Base-by-base conservation (phyloP, 2,888 invertebrate genomes). In the Lycophotia porphyrea region DNA sequence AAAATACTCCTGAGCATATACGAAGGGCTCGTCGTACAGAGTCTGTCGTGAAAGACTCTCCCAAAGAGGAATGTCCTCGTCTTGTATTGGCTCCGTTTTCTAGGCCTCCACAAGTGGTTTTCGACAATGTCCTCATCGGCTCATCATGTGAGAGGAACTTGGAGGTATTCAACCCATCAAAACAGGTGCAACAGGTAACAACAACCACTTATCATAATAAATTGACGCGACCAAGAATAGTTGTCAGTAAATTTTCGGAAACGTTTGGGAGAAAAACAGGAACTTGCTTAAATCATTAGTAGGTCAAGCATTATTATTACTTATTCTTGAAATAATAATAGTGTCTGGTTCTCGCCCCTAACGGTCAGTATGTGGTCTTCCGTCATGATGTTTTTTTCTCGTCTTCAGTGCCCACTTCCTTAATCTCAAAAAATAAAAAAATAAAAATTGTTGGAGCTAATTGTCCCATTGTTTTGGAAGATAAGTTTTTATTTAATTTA, bases 41-140 rank as follows among this genome's bases (percentile, higher is more conserved):
- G 92, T 85, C 93, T 87, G 92, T 87, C 0, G 83, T 88, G 15
- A 90, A 92, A 58, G 90, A 90, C 42, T 89, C 90, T 21, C 93
- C 95, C 2, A 93, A 93, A 73, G 96, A 97, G 84, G 96, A 97
- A 91, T 91, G 93, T 36, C 95, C 97, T 47, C 92, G 96, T 64
- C 95, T 98, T 24, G 92, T 97, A 64, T 94, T 98, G 87, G 97
- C 97, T 21, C 98, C 98, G 2, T 98, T 98, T 93, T 96, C 97
- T n/a, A 94, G 96, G 74, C 97, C 97, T 85, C 97, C 98, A 5
- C 97, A 97, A 94, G 96, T 98, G 31, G 95, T 97, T n/a, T 98
- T 98, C 88, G 97, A 98, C 82, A 96, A 97, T 95, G 97, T 98
- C 74, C 93, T 96, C 11, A 94, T 98, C 74, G 97, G 97, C 27